Conservation (phyloP, 1,140 invertebrate species). For the Neodiprion virginianus region DNA sequence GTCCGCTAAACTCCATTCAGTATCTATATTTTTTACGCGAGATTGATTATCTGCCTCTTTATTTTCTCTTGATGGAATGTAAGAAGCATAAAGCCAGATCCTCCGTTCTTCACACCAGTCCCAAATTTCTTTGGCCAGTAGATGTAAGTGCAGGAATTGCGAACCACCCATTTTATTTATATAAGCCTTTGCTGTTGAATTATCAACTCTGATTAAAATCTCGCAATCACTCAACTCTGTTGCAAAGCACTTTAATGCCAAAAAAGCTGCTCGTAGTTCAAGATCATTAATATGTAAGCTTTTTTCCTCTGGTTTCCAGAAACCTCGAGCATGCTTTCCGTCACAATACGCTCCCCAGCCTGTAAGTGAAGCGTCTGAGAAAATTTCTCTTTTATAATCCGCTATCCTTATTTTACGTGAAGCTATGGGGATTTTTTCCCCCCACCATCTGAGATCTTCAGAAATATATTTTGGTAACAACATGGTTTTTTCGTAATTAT, state of each 20-base stretch:
- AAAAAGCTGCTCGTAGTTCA: slow-evolving; percentile 44
- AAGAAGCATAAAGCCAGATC: slow-evolving; percentile 43
- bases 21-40: slow-evolving; percentile 31
- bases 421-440: not conserved
- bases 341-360: slow-evolving; percentile 47
- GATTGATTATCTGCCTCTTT: slow-evolving; percentile 30
- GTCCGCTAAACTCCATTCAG: slow-evolving; percentile 31
- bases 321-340: slow-evolving; percentile 29
- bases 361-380: slow-evolving; percentile 45
- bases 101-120: slow-evolving; percentile 44
- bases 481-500: slow-evolving; percentile 10
- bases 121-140: slow-evolving; percentile 40
- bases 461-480: slow-evolving; percentile 13
- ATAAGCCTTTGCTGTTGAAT: slow-evolving; percentile 50
- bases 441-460: slow-evolving; percentile 34
- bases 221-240: slow-evolving; percentile 34
- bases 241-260: slow-evolving; percentile 47
- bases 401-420: slow-evolving; percentile 15
- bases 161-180: slow-evolving; percentile 47
- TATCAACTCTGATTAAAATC: slow-evolving; percentile 47
- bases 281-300: slow-evolving; percentile 47
- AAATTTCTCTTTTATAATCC: slow-evolving; percentile 44
- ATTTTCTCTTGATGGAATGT: slow-evolving; percentile 31
- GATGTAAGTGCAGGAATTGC: slow-evolving; percentile 40
- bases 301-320: slow-evolving; percentile 38